phyloP scores from a whole-genome alignment of 2,888 invertebrate species.

The Apantesis nais region DNA sequence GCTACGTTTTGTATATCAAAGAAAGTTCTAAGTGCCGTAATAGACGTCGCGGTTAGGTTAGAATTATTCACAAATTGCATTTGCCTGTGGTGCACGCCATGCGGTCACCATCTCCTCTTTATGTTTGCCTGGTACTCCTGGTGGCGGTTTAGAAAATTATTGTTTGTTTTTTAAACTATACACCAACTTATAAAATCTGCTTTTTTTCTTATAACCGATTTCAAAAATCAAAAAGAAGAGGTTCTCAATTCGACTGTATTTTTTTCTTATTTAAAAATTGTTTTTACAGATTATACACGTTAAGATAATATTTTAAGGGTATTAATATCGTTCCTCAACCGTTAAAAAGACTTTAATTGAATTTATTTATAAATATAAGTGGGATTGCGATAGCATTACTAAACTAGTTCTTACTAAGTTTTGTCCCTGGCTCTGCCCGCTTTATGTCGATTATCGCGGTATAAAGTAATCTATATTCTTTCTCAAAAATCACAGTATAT shows the following conservation, averaged over 20 bases:
- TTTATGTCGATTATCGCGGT: too few relatives aligned
- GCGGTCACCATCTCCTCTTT: slow-evolving; percentile 43
- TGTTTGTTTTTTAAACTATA: background rate
- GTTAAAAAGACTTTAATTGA: too few relatives aligned
- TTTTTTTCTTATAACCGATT: background rate
- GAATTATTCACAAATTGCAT: slow-evolving; percentile 50
- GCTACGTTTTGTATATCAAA: slow-evolving; percentile 23
- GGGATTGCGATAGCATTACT: too few relatives aligned
- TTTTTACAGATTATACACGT: background rate
- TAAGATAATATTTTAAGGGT: background rate
- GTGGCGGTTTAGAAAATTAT: slow-evolving; percentile 13
- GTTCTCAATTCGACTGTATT: too few relatives aligned
- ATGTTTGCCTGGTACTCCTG: slow-evolving; percentile 40
- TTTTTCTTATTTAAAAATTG: background rate
- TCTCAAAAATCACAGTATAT: too few relatives aligned
- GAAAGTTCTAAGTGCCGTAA: slow-evolving; percentile 45
- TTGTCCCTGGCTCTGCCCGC: too few relatives aligned
- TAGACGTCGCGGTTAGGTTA: slow-evolving; percentile 35
- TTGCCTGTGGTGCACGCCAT: slow-evolving; percentile 49
- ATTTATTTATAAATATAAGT: too few relatives aligned
- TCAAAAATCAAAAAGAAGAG: too few relatives aligned
- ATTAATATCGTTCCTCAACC: too few relatives aligned
- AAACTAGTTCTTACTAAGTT: too few relatives aligned
- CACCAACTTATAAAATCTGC: background rate
- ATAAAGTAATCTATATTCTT: too few relatives aligned